Conservation (phyloP, 2,888 invertebrate species). For the Meiosimyza platycephala region DNA sequence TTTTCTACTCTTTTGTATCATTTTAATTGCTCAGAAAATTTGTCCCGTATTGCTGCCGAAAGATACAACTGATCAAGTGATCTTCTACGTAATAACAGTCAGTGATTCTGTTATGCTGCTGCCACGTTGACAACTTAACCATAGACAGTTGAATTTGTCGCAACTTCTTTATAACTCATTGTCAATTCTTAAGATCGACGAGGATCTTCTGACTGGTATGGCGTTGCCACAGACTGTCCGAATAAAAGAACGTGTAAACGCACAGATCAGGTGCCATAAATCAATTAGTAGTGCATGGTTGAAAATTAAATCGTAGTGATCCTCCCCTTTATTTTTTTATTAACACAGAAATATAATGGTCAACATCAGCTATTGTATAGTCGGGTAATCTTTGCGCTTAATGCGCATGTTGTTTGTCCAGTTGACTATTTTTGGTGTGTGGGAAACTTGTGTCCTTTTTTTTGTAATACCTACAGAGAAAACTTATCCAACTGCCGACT, state of each 20-base stretch:
- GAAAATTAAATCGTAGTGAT: slow-evolving; percentile 15
- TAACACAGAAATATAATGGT: background rate
- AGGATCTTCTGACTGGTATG: background rate
- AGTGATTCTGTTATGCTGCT: background rate
- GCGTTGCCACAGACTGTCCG: slow-evolving; percentile 10
- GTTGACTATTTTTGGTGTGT: slow-evolving; percentile 3
- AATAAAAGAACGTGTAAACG: too few species aligned
- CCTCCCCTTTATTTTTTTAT: background rate
- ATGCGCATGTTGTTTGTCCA: too few species aligned
- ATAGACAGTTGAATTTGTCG: background rate
- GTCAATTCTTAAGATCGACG: background rate
- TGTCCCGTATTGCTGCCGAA: slow-evolving; percentile 16
- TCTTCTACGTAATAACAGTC: background rate
- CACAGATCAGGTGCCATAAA: slow-evolving; percentile 30
- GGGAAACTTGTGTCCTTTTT: slow-evolving; percentile 28
- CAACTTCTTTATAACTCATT: slow-evolving; percentile 8
- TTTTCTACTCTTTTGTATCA: slow-evolving; percentile 9
- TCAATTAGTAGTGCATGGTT: slow-evolving; percentile 33
- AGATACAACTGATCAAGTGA: background rate
- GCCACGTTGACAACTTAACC: background rate
- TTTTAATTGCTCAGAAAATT: slow-evolving; percentile 35
- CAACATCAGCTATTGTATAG: background rate
- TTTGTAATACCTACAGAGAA: background rate
- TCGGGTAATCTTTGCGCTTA: slow-evolving; percentile 3
- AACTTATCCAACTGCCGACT: background rate